Conservation (phyloP, 2,888 invertebrate species). For the Tenodera sinensis region DNA sequence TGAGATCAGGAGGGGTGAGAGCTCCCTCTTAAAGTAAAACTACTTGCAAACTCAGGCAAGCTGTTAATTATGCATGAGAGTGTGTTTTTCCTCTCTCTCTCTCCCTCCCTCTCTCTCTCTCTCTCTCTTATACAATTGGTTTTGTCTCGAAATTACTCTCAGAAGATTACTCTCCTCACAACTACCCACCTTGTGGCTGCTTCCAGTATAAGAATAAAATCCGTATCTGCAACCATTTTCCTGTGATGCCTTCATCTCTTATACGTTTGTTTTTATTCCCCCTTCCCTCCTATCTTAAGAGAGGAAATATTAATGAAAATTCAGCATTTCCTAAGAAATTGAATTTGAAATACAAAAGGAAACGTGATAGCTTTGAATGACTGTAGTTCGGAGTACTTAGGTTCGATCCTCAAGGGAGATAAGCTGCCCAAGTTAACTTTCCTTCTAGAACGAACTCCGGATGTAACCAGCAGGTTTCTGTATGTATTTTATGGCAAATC, state of each 20-base stretch:
- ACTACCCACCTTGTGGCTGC: not conserved
- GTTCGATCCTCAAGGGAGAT: no score
- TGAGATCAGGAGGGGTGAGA: slow-evolving; percentile 16
- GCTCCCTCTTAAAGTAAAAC: slow-evolving; percentile 17
- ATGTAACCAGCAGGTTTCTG: no score
- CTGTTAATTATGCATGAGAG: slow-evolving; percentile 30
- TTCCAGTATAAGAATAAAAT: not conserved
- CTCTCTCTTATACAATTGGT: not conserved
- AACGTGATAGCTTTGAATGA: no score
- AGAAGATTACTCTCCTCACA: not conserved
- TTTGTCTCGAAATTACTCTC: not conserved
- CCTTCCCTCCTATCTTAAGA: not conserved
- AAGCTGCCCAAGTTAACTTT: no score
- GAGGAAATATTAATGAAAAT: not conserved
- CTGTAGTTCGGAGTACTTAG: no score
- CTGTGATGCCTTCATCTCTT: not conserved
- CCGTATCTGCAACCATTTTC: not conserved
- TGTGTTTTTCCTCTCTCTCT: slow-evolving; percentile 9
- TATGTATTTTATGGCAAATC: no score
- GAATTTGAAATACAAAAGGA: no score
- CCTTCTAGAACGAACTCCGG: no score
- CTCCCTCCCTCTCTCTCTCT: not conserved
- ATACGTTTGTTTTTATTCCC: not conserved
- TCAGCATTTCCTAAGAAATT: not conserved
- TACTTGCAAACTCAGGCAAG: slow-evolving; percentile 22